Percentiles rank a stretch among this genome's conserved stretches.
Evolutionary conservation across 2,888 invertebrate genomes (phyloP).

Genomic region (Blomia tropicalis): DNA sequence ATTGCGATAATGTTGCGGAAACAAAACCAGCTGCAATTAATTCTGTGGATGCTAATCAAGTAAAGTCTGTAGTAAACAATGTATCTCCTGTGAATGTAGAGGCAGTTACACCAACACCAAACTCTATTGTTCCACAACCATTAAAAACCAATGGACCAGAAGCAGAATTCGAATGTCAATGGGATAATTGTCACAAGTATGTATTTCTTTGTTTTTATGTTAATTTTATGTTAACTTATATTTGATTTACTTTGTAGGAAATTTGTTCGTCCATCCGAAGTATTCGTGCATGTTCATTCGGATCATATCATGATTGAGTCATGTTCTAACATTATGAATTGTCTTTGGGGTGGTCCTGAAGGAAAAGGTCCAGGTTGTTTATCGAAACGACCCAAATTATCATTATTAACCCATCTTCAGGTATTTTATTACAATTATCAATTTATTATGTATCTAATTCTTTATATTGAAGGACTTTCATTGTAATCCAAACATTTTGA

Average conservation of each 20-base stretch:
- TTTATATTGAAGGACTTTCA: conserved; percentile 26
- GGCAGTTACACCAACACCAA: no score
- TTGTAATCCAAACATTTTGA: conserved; percentile 24
- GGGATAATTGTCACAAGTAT: conserved; percentile 30
- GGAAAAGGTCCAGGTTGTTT: conserved; percentile 58
- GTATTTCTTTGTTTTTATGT: neutral
- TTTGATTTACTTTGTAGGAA: conserved; percentile 31
- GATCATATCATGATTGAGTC: conserved; percentile 42
- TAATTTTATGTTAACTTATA: neutral
- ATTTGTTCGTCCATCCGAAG: conserved; percentile 38
- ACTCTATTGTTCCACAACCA: conserved; percentile 15
- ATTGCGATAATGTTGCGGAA: no score
- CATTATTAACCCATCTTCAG: conserved; percentile 82
- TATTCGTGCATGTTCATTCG: conserved; percentile 70
- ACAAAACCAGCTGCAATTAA: neutral
- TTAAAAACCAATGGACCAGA: conserved; percentile 4
- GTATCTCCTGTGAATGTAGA: neutral
- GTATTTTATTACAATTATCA: conserved; percentile 31
- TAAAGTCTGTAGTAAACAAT: neutral
- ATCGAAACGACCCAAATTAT: conserved; percentile 73
- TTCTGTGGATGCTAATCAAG: neutral
- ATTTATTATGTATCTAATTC: neutral
- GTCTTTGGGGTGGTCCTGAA: conserved; percentile 50
- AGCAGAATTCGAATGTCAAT: conserved; percentile 27
- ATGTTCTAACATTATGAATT: conserved; percentile 52